A percentile compares a stretch with the other conserved stretches of the same genome.
phyloP scores from a whole-genome alignment of 2,797 vertebrate genomes.

The Pogonophryne albipinna region DNA sequence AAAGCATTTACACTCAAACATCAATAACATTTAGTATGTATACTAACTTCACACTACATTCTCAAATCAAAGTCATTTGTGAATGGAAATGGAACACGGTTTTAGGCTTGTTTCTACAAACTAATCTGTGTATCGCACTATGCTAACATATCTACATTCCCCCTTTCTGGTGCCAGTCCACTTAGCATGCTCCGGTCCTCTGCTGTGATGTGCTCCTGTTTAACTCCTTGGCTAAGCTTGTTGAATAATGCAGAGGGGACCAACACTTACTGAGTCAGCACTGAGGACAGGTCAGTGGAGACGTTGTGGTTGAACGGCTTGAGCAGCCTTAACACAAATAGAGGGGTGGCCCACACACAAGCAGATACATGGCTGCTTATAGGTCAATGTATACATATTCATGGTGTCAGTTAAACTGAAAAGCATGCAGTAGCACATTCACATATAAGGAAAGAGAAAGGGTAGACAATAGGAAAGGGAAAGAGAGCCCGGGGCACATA shows the following conservation, averaged over 20 bases:
- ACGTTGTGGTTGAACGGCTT: slow-evolving; percentile 45
- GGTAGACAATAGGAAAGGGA: background rate
- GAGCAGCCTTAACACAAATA: slow-evolving; percentile 45
- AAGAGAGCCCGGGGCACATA: background rate
- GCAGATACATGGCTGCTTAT: slow-evolving; percentile 2
- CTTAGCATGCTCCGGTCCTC: slow-evolving; percentile 64
- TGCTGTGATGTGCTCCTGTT: slow-evolving; percentile 68
- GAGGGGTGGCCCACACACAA: slow-evolving; percentile 19
- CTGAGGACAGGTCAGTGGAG: slow-evolving; percentile 71
- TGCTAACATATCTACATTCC: slow-evolving; percentile 38
- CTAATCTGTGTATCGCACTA: slow-evolving; percentile 37
- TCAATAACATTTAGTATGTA: background rate
- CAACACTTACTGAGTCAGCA: slow-evolving; percentile 74
- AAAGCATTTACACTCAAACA: background rate
- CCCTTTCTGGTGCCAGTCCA: slow-evolving; percentile 44
- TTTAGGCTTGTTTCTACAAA: slow-evolving; percentile 31
- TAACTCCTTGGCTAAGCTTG: slow-evolving; percentile 73
- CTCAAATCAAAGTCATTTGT: slow-evolving; percentile 9
- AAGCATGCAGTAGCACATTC: background rate
- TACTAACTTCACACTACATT: background rate
- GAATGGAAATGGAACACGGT: slow-evolving; percentile 23
- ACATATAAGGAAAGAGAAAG: background rate
- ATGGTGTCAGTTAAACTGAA: background rate
- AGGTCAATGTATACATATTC: background rate
- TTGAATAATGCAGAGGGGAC: slow-evolving; percentile 77